phyloP scores from a whole-genome alignment of 2,113 vertebrate genomes.

The Syngnathus typhle region DNA sequence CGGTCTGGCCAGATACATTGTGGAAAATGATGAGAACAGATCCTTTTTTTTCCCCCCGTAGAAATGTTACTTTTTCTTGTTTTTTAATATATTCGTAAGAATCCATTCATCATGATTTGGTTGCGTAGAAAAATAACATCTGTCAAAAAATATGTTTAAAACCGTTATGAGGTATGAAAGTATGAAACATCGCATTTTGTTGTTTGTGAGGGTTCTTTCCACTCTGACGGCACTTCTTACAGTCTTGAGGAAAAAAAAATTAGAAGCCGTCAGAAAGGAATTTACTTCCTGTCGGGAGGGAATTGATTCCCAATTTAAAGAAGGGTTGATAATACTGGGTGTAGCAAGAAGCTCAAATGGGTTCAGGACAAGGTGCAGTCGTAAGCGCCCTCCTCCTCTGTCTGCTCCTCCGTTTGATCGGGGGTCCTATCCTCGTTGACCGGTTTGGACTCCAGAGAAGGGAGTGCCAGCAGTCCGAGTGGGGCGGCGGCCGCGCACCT shows the following conservation, averaged over 20 bases:
- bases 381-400: constrained; percentile 80
- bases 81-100: neutral
- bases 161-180: constrained; percentile 64
- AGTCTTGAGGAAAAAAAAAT: neutral
- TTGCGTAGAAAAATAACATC: constrained; percentile 57
- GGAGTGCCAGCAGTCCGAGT: constrained; percentile 66
- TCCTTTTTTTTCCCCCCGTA: constrained; percentile 13
- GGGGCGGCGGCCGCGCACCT: constrained; percentile 46
- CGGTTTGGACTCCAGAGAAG: constrained; percentile 66
- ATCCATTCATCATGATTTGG: constrained; percentile 40
- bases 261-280: constrained; percentile 1
- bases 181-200: constrained; percentile 41
- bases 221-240: constrained; percentile 10
- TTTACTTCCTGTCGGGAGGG: too few species aligned
- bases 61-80: constrained; percentile 16
- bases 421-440: constrained; percentile 71
- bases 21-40: neutral
- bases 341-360: constrained; percentile 27
- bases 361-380: constrained; percentile 89
- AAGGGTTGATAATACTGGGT: constrained; percentile 57
- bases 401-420: constrained; percentile 72
- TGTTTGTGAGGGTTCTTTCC: neutral
- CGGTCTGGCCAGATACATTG: constrained; percentile 20
- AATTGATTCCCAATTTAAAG: too few species aligned
- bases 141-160: constrained; percentile 53